These are phyloP conservation scores for Drosophila paranaensis DNA, from an alignment of 2,888 invertebrate genomes.

Conservation along the genomic window DNA sequence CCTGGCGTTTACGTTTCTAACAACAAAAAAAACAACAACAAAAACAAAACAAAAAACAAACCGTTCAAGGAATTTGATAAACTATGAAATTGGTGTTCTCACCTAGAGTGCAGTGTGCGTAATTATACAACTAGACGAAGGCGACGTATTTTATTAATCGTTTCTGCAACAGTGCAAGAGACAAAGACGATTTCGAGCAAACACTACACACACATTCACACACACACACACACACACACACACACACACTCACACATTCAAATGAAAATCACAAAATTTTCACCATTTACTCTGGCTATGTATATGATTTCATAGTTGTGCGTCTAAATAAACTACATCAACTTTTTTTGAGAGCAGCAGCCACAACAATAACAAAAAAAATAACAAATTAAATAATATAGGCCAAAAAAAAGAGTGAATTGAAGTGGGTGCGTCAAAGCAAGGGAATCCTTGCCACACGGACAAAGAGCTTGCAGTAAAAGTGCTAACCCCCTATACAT, in stretches of 20 bases:
- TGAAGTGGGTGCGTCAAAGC: slow-evolving; percentile 14
- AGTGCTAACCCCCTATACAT: slow-evolving; percentile 23
- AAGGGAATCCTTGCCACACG: slow-evolving; percentile 32
- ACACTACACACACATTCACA: slow-evolving; percentile 34
- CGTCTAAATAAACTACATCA: slow-evolving; percentile 7
- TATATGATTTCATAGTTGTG: slow-evolving; percentile 31
- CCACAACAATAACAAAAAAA: slow-evolving; percentile 23
- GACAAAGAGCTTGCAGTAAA: slow-evolving; percentile 51
- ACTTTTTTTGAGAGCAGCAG: slow-evolving; percentile 11
- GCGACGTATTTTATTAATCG: slow-evolving; percentile 29
- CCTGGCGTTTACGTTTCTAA: slow-evolving; percentile 24
- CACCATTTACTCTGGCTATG: slow-evolving; percentile 45
- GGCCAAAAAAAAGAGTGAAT: background rate
- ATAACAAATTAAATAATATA: slow-evolving; percentile 17
- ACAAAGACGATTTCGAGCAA: slow-evolving; percentile 42
- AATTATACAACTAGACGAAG: slow-evolving; percentile 10
- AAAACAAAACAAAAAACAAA: slow-evolving; percentile 20
- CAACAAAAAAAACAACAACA: slow-evolving; percentile 28
- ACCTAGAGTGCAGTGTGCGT: background rate
- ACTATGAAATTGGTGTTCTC: slow-evolving; percentile 6
- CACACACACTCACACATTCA: slow-evolving; percentile 39
- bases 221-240: background rate
- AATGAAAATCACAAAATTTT: slow-evolving; percentile 72
- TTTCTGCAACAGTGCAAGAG: slow-evolving; percentile 39
- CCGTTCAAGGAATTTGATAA: slow-evolving; percentile 1